Percentiles rank a stretch among this genome's conserved stretches.
Conservation (phyloP, 2,888 invertebrate species). For the Drosophila mercatorum region DNA sequence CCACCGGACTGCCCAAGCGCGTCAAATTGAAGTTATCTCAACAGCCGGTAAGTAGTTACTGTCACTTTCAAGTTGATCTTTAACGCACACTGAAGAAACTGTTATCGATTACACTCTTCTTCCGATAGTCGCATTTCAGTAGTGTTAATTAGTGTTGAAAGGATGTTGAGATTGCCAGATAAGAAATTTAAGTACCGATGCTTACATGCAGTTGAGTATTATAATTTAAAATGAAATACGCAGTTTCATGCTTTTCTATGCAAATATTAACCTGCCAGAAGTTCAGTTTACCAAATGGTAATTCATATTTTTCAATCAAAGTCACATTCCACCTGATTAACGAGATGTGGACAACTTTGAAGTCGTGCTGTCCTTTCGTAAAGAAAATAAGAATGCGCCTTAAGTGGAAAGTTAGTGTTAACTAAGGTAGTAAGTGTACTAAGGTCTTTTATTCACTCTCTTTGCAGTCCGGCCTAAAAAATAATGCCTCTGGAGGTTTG, state of each 20-base stretch:
- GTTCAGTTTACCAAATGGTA: background rate
- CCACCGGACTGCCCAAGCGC: slow-evolving; percentile 86
- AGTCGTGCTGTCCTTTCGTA: background rate
- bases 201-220: background rate
- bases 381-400: background rate
- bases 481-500: slow-evolving; percentile 20
- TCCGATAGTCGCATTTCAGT: background rate
- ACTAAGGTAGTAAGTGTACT: background rate
- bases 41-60: slow-evolving; percentile 63
- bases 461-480: slow-evolving; percentile 51
- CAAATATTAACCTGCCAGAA: background rate
- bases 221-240: background rate
- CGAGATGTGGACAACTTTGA: slow-evolving; percentile 1
- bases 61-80: background rate
- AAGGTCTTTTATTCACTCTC: background rate
- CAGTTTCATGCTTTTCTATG: background rate
- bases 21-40: slow-evolving; percentile 82
- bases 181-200: background rate
- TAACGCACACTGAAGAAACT: background rate
- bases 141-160: slow-evolving; percentile 6
- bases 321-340: background rate
- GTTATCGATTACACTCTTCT: background rate
- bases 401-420: slow-evolving; percentile 3
- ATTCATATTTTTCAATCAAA: background rate
- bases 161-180: background rate